Conservation (phyloP, 2,113 vertebrate species). For the Psammodynastes pulverulentus region DNA sequence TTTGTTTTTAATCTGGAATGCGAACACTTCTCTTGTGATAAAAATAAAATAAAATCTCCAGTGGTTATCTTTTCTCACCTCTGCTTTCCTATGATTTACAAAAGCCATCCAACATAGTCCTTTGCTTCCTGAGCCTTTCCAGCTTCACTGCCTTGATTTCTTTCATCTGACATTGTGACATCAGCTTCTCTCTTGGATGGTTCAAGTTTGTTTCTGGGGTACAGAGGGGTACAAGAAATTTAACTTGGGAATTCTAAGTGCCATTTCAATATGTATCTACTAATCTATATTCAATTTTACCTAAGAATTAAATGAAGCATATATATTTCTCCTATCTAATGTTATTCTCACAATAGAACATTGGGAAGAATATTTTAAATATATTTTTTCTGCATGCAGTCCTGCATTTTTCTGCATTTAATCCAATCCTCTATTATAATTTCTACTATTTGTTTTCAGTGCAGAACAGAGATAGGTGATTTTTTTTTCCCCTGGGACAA, state of each 20-base stretch:
- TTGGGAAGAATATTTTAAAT: background rate
- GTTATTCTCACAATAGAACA: background rate
- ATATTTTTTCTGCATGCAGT: background rate
- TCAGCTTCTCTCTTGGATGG: slow-evolving; percentile 46
- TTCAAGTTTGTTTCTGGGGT: slow-evolving; percentile 34
- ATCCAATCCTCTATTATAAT: background rate
- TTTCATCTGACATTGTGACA: background rate
- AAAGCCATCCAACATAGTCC: slow-evolving; percentile 44
- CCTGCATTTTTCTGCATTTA: background rate
- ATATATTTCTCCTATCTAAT: background rate
- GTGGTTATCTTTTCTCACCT: slow-evolving; percentile 45
- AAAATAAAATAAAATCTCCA: background rate
- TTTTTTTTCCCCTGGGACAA: background rate
- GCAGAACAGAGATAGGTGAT: background rate
- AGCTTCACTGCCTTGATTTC: background rate
- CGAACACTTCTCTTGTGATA: background rate
- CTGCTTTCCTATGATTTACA: slow-evolving; percentile 37
- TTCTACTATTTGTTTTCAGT: background rate
- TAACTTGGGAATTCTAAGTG: background rate
- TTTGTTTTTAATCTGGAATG: background rate
- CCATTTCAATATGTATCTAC: background rate
- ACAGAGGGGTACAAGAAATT: background rate
- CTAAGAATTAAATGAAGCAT: background rate
- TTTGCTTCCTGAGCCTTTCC: slow-evolving; percentile 2
- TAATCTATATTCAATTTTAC: background rate